Conservation (phyloP, 2,113 vertebrate species). For the Forbesichthys papilliferus region DNA sequence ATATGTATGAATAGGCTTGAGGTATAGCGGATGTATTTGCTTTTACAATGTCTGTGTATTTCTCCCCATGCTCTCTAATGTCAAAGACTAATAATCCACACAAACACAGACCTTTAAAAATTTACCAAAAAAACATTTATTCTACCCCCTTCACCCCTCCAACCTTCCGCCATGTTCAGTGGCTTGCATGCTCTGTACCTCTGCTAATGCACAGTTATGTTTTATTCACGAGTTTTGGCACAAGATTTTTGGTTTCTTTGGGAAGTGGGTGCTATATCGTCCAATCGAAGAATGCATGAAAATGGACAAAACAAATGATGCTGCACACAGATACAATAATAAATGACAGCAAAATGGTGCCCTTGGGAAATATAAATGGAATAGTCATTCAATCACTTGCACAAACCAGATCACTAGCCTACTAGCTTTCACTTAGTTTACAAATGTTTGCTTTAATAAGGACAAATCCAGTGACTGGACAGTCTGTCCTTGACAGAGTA, state of each 20-base stretch:
- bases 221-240: no score
- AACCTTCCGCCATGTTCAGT: no score
- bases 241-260: no score
- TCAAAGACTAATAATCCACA: background rate
- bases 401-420: no score
- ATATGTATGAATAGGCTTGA: no score
- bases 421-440: background rate
- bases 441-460: background rate
- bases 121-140: no score
- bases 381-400: slow-evolving; percentile 15
- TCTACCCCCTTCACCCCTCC: background rate
- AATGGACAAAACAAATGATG: slow-evolving; percentile 11
- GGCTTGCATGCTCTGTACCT: no score
- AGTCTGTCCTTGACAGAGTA: background rate
- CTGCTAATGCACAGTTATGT: no score
- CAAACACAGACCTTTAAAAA: background rate
- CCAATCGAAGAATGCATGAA: background rate
- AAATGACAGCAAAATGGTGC: background rate
- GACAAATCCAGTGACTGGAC: background rate
- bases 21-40: no score
- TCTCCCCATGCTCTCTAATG: slow-evolving; percentile 20
- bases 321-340: slow-evolving; percentile 20
- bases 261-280: no score
- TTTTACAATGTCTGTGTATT: slow-evolving; percentile 57
- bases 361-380: slow-evolving; percentile 6